Percentiles rank a stretch among this genome's conserved stretches.
Evolutionary conservation across 2,797 vertebrate genomes (phyloP).

Genomic region (Tangara arthus): DNA sequence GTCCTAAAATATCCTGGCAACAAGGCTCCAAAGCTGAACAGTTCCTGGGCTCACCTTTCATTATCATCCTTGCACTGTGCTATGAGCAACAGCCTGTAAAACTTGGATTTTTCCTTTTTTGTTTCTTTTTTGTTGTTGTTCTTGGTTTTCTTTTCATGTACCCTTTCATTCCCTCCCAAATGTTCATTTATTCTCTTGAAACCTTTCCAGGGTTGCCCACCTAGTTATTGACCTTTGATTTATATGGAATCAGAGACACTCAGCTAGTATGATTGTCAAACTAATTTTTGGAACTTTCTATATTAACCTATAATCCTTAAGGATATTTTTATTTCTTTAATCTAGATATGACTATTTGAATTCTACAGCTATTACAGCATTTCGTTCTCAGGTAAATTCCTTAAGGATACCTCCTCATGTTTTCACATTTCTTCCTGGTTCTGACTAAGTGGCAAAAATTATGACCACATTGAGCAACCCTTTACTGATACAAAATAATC

Average conservation of each 20-base stretch:
- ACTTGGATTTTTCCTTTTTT: background rate
- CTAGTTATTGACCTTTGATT: conserved; percentile 21
- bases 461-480: background rate
- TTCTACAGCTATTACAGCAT: background rate
- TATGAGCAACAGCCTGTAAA: background rate
- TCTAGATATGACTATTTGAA: background rate
- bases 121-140: background rate
- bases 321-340: conserved; percentile 46
- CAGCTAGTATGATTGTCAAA: background rate
- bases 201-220: background rate
- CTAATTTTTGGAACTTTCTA: conserved; percentile 38
- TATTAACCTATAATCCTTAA: conserved; percentile 19
- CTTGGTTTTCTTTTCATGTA: background rate
- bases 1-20: background rate
- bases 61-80: background rate
- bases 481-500: background rate
- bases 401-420: background rate
- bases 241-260: conserved; percentile 1
- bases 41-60: background rate
- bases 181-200: conserved; percentile 8
- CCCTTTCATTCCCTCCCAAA: background rate
- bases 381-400: background rate
- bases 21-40: background rate
- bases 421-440: background rate
- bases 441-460: background rate